These are phyloP conservation scores for Neodiprion fabricii DNA, from an alignment of 1,140 invertebrate species.

Conservation along the genomic window DNA sequence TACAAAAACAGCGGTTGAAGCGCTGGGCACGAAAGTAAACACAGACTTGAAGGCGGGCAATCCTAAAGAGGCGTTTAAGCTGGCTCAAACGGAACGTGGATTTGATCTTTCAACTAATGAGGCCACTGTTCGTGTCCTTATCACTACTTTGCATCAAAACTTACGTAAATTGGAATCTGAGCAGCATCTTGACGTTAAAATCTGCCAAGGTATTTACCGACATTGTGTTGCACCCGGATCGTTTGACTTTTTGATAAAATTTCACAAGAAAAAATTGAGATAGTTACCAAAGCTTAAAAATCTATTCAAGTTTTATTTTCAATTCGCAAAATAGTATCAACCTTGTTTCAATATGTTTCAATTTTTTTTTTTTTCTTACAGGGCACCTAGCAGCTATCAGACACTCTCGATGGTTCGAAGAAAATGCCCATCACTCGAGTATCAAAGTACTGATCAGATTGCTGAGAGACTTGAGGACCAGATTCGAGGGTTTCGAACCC, in stretches of 20 bases:
- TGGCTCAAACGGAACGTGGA: slow-evolving; percentile 75
- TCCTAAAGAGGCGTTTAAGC: slow-evolving; percentile 68
- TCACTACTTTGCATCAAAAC: slow-evolving; percentile 94
- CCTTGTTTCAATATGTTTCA: not conserved
- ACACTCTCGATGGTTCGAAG: slow-evolving; percentile 97
- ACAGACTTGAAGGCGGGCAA: slow-evolving; percentile 70
- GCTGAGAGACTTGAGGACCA: slow-evolving; percentile 85
- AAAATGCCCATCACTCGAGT: slow-evolving; percentile 96
- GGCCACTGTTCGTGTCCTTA: slow-evolving; percentile 86
- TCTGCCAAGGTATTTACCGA: slow-evolving; percentile 50
- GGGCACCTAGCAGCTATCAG: slow-evolving; percentile 92
- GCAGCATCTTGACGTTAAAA: slow-evolving; percentile 59
- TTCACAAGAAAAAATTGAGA: too few relatives aligned
- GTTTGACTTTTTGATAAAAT: too few relatives aligned
- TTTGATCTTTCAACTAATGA: slow-evolving; percentile 84
- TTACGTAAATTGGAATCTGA: slow-evolving; percentile 92
- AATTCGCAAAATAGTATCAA: not conserved
- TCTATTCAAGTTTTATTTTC: not conserved
- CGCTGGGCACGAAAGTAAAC: slow-evolving; percentile 86
- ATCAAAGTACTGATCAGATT: slow-evolving; percentile 95
- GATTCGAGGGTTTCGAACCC: slow-evolving; percentile 90
- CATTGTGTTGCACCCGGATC: too few relatives aligned
- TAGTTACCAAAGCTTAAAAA: too few relatives aligned
- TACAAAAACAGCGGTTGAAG: slow-evolving; percentile 93
- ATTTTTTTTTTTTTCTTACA: slow-evolving; percentile 62